Conservation (phyloP, 2,113 vertebrate genomes). For the Trachemys scripta region DNA sequence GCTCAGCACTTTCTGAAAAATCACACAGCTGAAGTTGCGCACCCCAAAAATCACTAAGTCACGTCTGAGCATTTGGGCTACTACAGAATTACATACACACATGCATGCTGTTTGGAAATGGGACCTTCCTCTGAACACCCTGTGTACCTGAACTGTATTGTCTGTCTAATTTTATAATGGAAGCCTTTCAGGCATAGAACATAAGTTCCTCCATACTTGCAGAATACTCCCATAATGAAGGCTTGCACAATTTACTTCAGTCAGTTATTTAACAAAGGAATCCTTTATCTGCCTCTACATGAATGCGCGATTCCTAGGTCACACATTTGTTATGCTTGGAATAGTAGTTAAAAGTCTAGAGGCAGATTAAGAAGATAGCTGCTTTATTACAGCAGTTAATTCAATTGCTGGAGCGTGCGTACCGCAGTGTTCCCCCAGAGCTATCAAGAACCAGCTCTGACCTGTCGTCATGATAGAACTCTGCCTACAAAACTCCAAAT, state of each 20-base stretch:
- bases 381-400: slow-evolving; percentile 21
- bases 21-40: background rate
- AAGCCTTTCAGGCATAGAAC: background rate
- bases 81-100: background rate
- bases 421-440: background rate
- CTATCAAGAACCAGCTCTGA: background rate
- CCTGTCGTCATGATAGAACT: background rate
- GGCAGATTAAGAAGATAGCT: slow-evolving; percentile 26
- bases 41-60: background rate
- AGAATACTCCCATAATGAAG: slow-evolving; percentile 4
- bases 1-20: background rate
- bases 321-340: slow-evolving; percentile 43
- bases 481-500: background rate
- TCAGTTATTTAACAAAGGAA: background rate
- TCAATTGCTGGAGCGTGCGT: background rate
- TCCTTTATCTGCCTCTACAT: slow-evolving; percentile 11
- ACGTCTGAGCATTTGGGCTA: background rate
- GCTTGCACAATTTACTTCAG: background rate
- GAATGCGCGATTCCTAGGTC: slow-evolving; percentile 43
- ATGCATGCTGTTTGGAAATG: background rate
- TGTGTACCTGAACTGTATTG: background rate
- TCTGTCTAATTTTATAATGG: background rate
- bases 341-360: slow-evolving; percentile 58
- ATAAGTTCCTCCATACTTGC: background rate
- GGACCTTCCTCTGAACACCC: background rate